phyloP scores from a whole-genome alignment of 2,888 invertebrate genomes.

The Dasypolia templi region DNA sequence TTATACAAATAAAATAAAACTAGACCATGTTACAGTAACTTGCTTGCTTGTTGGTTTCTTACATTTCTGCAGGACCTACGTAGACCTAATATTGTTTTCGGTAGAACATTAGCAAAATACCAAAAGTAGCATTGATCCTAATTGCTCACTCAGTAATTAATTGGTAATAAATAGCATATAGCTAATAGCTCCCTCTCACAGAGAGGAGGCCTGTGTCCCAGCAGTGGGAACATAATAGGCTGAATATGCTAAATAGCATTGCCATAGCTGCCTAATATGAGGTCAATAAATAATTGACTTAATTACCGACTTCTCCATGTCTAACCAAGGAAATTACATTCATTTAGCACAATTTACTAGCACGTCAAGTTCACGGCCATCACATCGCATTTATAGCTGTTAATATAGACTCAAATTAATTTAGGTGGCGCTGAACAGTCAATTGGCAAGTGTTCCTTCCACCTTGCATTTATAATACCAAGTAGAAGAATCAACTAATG shows the following conservation, averaged over 20 bases:
- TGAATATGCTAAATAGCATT: not conserved
- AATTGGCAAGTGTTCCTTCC: not conserved
- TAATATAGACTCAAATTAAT: not conserved
- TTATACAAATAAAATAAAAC: not conserved
- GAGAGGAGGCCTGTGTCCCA: no score
- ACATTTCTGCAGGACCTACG: not conserved
- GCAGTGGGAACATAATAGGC: no score
- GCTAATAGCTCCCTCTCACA: no score
- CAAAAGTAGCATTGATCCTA: not conserved
- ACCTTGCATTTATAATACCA: not conserved
- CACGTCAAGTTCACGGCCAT: slow-evolving; percentile 18
- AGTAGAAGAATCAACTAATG: not conserved
- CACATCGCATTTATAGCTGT: not conserved
- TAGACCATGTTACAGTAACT: not conserved
- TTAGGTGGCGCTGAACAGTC: not conserved
- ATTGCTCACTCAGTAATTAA: slow-evolving; percentile 2
- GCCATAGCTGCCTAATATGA: not conserved
- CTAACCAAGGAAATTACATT: not conserved
- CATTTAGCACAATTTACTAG: slow-evolving; percentile 1
- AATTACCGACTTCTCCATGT: not conserved
- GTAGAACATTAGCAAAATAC: not conserved
- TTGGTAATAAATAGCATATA: not conserved
- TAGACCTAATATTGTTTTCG: not conserved
- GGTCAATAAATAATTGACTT: slow-evolving; percentile 7
- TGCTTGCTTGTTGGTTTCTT: no score